Evolutionary conservation across 2,113 vertebrate species (phyloP).

Genomic region (Octodon degus): DNA sequence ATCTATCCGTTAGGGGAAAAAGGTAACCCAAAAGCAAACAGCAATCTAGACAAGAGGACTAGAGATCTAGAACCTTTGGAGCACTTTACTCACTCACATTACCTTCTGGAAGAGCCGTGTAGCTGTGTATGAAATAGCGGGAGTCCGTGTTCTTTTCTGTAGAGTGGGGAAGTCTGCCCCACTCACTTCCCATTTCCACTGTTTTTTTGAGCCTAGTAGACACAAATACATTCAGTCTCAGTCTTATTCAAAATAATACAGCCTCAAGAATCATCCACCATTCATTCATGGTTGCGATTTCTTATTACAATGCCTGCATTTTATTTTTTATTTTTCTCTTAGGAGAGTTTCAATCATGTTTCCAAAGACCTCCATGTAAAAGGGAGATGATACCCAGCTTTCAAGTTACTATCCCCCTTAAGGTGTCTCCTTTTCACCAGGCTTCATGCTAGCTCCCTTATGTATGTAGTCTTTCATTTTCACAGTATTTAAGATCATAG

Average conservation of each 20-base stretch:
- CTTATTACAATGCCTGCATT: not conserved
- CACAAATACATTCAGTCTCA: not conserved
- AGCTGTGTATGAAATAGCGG: not conserved
- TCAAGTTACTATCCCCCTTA: not conserved
- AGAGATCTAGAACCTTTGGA: not conserved
- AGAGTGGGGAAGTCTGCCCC: not conserved
- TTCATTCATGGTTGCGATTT: not conserved
- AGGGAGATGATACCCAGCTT: not conserved
- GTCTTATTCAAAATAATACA: not conserved
- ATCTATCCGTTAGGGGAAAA: not conserved
- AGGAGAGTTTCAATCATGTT: not conserved
- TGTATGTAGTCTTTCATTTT: not conserved
- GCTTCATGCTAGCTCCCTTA: not conserved
- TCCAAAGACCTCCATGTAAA: not conserved
- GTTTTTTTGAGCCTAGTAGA: not conserved
- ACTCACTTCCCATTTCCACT: not conserved
- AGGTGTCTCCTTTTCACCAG: not conserved
- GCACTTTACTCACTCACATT: not conserved
- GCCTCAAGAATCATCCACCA: not conserved
- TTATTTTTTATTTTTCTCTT: slow-evolving; percentile 23
- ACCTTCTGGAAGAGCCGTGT: not conserved
- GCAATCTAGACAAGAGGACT: not conserved
- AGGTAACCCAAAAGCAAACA: not conserved
- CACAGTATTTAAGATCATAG: not conserved
- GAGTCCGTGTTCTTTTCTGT: not conserved